Percentiles rank a stretch among this genome's conserved stretches.
These are phyloP conservation scores for Emmelina monodactyla DNA, from an alignment of 2,888 invertebrate genomes.

Conservation along the genomic window DNA sequence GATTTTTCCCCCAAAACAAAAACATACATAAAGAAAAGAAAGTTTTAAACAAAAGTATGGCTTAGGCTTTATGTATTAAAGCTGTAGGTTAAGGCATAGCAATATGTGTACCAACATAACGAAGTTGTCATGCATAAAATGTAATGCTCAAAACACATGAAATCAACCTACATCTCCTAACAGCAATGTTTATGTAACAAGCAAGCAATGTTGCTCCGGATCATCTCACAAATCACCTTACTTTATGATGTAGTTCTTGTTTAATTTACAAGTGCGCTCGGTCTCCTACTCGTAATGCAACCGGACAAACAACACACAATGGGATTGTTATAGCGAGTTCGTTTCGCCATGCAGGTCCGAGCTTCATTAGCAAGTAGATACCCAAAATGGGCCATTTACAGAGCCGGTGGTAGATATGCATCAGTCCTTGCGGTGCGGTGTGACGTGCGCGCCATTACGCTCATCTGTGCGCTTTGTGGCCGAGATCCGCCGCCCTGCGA, in stretches of 20 bases:
- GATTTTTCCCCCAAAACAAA: too few relatives aligned
- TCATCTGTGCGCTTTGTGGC: slow-evolving; percentile 59
- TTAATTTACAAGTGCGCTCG: too few relatives aligned
- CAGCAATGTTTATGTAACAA: not conserved
- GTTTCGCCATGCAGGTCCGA: slow-evolving; percentile 42
- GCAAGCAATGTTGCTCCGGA: too few relatives aligned
- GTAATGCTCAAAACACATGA: too few relatives aligned
- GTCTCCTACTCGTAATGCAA: slow-evolving; percentile 30
- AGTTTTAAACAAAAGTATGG: too few relatives aligned
- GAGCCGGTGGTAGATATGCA: slow-evolving; percentile 59
- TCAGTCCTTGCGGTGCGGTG: slow-evolving; percentile 47
- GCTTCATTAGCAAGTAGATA: slow-evolving; percentile 63
- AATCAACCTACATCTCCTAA: too few relatives aligned
- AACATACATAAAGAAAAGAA: too few relatives aligned
- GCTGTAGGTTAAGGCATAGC: too few relatives aligned
- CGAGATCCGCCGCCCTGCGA: slow-evolving; percentile 48
- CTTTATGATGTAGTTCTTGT: too few relatives aligned
- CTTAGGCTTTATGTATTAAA: too few relatives aligned
- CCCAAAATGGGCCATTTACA: slow-evolving; percentile 62
- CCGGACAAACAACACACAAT: slow-evolving; percentile 35
- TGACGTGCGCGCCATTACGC: slow-evolving; percentile 58
- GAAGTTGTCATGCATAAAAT: too few relatives aligned
- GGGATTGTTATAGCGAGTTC: slow-evolving; percentile 37
- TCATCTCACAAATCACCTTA: not conserved
- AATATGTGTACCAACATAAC: too few relatives aligned